Conservation (phyloP, 1,140 invertebrate genomes). For the Dinoponera quadriceps region DNA sequence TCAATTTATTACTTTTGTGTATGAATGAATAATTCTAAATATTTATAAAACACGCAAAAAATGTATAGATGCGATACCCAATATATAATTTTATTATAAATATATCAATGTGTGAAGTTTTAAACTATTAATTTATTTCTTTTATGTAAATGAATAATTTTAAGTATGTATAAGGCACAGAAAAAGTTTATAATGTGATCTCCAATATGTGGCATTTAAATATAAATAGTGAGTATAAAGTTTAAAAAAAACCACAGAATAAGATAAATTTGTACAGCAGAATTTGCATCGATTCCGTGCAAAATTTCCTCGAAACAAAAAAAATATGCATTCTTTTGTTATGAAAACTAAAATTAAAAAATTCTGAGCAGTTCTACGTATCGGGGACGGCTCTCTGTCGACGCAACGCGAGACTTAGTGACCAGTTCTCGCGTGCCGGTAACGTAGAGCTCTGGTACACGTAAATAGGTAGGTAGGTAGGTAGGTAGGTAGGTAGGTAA, state of each 20-base stretch:
- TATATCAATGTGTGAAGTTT: no score
- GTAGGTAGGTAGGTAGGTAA: neutral
- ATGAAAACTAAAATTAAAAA: neutral
- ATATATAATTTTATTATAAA: no score
- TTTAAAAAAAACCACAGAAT: neutral
- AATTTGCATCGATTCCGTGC: no score
- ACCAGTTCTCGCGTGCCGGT: neutral
- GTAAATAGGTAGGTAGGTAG: neutral
- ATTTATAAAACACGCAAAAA: neutral
- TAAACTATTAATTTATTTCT: neutral
- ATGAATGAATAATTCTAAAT: neutral
- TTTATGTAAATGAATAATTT: neutral
- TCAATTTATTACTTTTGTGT: neutral
- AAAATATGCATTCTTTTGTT: no score
- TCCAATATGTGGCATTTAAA: no score
- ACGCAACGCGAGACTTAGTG: neutral
- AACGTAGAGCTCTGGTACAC: neutral
- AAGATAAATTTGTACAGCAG: no score
- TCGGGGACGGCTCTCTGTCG: conserved; percentile 31
- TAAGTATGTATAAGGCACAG: neutral
- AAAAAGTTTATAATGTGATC: neutral
- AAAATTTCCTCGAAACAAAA: no score
- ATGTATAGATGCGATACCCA: neutral
- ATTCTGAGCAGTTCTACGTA: conserved; percentile 5
- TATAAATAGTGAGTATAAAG: neutral